phyloP scores from a whole-genome alignment of 53 echinoderm and acorn worm species.

The Mesocentrotus franciscanus region DNA sequence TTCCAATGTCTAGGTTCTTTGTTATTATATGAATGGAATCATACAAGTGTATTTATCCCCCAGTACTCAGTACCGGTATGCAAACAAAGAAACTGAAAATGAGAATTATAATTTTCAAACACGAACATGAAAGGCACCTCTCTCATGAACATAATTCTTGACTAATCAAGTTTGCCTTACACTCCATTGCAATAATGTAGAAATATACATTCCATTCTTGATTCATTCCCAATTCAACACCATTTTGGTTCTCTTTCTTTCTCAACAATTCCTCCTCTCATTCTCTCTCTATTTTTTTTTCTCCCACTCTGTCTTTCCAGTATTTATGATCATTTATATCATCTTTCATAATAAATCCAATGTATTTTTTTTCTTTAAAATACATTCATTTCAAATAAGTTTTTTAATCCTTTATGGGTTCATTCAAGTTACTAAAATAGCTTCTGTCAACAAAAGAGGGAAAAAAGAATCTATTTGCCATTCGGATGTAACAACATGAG shows the following conservation, averaged over 20 bases:
- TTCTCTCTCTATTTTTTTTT: constrained; percentile 7
- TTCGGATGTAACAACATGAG: not conserved
- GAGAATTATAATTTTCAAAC: not conserved
- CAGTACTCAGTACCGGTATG: not conserved
- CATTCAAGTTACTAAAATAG: not conserved
- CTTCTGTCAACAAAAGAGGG: not conserved
- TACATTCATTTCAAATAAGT: not conserved
- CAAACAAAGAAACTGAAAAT: not conserved
- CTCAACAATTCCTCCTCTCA: not conserved
- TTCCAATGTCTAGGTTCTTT: not conserved
- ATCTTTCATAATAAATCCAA: too few relatives aligned
- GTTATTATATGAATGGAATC: not conserved
- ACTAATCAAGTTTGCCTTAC: too few relatives aligned
- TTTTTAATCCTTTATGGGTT: not conserved
- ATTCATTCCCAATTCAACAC: too few relatives aligned
- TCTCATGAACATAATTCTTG: not conserved
- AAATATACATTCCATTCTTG: too few relatives aligned
- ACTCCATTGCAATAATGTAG: not conserved
- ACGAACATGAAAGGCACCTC: too few relatives aligned
- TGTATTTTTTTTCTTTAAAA: too few relatives aligned
- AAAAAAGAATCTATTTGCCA: too few relatives aligned
- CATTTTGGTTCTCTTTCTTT: not conserved
- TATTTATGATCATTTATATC: too few relatives aligned
- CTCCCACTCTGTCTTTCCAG: not conserved
- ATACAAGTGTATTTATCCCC: not conserved